phyloP scores from a whole-genome alignment of 1,140 invertebrate genomes.

The Drosophila azteca region DNA sequence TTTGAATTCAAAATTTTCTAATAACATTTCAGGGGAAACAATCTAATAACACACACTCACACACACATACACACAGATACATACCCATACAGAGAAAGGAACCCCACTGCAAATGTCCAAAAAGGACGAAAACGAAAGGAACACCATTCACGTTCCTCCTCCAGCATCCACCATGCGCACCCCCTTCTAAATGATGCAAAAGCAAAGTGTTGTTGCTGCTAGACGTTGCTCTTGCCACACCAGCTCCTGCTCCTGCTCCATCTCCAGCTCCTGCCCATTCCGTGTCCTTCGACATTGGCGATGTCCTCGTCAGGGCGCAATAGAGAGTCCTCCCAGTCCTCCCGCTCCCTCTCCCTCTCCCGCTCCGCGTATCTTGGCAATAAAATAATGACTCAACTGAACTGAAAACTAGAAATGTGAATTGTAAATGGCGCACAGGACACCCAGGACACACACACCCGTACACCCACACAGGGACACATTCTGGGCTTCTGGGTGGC shows the following conservation, averaged over 20 bases:
- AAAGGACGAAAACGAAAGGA: conserved; percentile 71
- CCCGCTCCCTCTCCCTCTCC: conserved; percentile 13
- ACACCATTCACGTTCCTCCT: conserved; percentile 50
- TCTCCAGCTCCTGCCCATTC: conserved; percentile 1
- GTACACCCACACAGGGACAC: conserved; percentile 33
- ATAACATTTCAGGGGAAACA: conserved; percentile 81
- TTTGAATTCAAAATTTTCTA: conserved; percentile 82
- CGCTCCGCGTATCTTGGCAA: conserved; percentile 73
- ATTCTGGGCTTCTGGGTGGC: conserved; percentile 26
- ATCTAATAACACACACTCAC: conserved; percentile 71
- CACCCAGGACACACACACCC: conserved; percentile 34
- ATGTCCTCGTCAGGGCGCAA: conserved; percentile 26
- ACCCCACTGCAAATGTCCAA: conserved; percentile 30
- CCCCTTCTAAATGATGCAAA: conserved; percentile 44
- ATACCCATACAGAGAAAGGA: conserved; percentile 22
- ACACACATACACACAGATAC: conserved; percentile 9
- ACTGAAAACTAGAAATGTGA: conserved; percentile 83
- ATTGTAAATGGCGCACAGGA: conserved; percentile 78
- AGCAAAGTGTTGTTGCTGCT: conserved; percentile 67
- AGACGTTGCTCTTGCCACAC: conserved; percentile 17
- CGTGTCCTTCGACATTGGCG: conserved; percentile 60
- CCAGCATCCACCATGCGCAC: not conserved
- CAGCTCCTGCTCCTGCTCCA: conserved; percentile 4
- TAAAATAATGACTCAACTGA: conserved; percentile 83
- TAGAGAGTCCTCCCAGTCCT: conserved; percentile 53